phyloP scores from a whole-genome alignment of 1,140 invertebrate genomes.

The Lutraria rhynchaena region DNA sequence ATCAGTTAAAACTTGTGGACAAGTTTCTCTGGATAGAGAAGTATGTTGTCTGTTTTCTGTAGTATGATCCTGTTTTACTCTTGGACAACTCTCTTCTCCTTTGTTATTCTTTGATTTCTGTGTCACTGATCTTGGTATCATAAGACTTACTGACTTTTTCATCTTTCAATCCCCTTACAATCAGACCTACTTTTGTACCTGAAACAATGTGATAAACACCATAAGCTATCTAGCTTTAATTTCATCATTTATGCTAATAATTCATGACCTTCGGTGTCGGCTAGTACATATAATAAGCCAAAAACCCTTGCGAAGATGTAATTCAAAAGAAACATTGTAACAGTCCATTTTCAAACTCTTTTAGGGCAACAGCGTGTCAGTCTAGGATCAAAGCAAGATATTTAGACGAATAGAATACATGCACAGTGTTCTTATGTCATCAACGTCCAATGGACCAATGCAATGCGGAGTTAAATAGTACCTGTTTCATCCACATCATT shows the following conservation, averaged over 20 bases:
- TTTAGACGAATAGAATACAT: not conserved
- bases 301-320: not conserved
- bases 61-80: not conserved
- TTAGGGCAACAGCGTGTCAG: not conserved
- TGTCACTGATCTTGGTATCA: slow-evolving; percentile 29
- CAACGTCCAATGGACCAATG: not conserved
- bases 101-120: not conserved
- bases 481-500: too few species aligned
- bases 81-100: not conserved
- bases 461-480: not conserved
- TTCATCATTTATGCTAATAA: not conserved
- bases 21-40: not conserved
- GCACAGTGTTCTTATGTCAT: not conserved
- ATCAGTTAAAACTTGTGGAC: not conserved
- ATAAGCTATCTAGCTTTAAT: not conserved
- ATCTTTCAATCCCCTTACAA: too few species aligned
- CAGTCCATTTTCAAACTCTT: not conserved
- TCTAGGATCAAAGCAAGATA: not conserved
- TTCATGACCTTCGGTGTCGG: not conserved
- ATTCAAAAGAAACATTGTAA: not conserved
- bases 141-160: not conserved
- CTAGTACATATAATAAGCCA: not conserved
- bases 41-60: not conserved
- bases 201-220: not conserved
- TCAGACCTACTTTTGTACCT: too few species aligned